Evolutionary conservation across 2,888 invertebrate species (phyloP), one percentile per base, ranked within the genome.

Genomic region (Himalopsyche kuldschensis): DNA sequence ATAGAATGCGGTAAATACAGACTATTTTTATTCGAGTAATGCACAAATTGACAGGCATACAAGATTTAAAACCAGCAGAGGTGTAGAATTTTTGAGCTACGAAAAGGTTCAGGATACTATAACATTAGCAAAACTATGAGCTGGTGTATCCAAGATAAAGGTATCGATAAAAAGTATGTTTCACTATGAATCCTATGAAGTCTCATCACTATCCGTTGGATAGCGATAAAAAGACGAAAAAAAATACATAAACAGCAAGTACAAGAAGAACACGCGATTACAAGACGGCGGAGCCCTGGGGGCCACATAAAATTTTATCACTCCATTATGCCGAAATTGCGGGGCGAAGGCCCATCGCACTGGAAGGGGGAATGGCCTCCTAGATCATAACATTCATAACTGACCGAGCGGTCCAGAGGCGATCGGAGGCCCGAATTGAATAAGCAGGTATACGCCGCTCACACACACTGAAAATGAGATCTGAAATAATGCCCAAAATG

Each of bases 301-400:
- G 82, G 48, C 79, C 47, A 75, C 79, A 82, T 82, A 82, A 82
- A 82, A 82, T 46, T 82, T 82, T 82, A 82, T 79, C 69, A 75
- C 82, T 82, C 79, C 79, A 82, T 82, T 79, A 82, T 82, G 75
- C 79, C 30, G 79, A 79, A 82, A 82, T 82, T 82, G 82, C 47
- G 76, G 35, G 69, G 55, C 46, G 48, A 75, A 77, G 69, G 69
- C 69, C 69, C 69, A 11, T 11, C 69, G 27, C 15, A 27, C 69
- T 4, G 69, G 69, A 27, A 69, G 69, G 69, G 69, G 69, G 69
- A 69, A 69, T 69, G 27, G 69, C 69, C 69, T 69, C 69, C 69
- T 69, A 69, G 69, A 69, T 69, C 69, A 69, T 69, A 69, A 69
- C 69, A 69, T 69, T 69, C 69, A 69, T 69, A 69, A 69, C 69